These are phyloP conservation scores for Toxotes lorentzi DNA, from an alignment of 2,797 vertebrate species.

Conservation along the genomic window DNA sequence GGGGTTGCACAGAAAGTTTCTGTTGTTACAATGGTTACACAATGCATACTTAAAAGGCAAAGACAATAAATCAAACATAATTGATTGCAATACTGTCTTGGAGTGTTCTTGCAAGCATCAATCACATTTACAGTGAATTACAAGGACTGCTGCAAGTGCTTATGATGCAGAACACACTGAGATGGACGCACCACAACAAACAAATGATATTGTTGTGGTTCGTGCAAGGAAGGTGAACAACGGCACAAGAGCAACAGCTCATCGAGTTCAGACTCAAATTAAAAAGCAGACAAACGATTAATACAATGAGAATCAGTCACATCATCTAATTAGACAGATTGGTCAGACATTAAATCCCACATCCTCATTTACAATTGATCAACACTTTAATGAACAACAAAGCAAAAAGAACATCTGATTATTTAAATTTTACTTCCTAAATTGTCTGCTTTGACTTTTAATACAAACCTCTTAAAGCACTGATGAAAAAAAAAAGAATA, in stretches of 20 bases:
- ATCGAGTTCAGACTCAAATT: slow-evolving; percentile 48
- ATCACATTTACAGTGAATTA: slow-evolving; percentile 83
- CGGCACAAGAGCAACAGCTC: slow-evolving; percentile 24
- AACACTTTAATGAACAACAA: slow-evolving; percentile 21
- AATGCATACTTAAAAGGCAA: slow-evolving; percentile 60
- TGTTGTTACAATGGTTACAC: slow-evolving; percentile 57
- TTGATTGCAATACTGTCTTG: slow-evolving; percentile 78
- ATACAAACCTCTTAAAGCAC: background rate
- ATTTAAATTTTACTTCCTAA: slow-evolving; percentile 8
- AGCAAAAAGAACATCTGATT: slow-evolving; percentile 15
- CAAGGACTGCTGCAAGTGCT: slow-evolving; percentile 71
- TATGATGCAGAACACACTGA: slow-evolving; percentile 64
- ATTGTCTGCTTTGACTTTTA: background rate
- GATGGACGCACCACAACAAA: slow-evolving; percentile 57
- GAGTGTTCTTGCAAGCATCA: slow-evolving; percentile 77
- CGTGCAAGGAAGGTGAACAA: slow-evolving; percentile 46
- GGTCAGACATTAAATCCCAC: slow-evolving; percentile 12
- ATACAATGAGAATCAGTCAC: slow-evolving; percentile 26
- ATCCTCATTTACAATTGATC: slow-evolving; percentile 26
- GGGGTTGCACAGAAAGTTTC: slow-evolving; percentile 60
- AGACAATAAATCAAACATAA: slow-evolving; percentile 83
- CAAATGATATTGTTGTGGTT: slow-evolving; percentile 50
- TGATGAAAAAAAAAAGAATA: background rate
- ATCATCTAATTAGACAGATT: slow-evolving; percentile 30
- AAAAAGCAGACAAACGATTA: slow-evolving; percentile 20